Evolutionary conservation across 1,140 invertebrate species (phyloP).

Genomic region (Streblospio benedicti): DNA sequence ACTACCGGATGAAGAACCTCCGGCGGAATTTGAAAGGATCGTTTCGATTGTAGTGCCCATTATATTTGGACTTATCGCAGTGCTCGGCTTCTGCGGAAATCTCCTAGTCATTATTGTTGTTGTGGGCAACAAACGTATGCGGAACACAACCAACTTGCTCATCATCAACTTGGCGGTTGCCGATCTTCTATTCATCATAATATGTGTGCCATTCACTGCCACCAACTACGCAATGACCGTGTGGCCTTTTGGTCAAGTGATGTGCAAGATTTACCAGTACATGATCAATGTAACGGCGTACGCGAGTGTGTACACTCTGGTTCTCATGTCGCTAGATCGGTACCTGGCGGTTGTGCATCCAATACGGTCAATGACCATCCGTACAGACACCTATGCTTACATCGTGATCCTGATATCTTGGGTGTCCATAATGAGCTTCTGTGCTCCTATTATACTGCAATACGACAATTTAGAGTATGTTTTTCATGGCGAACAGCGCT

Average conservation of each 20-base stretch:
- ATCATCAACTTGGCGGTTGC: constrained; percentile 77
- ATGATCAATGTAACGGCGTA: constrained; percentile 69
- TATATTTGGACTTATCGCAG: constrained; percentile 76
- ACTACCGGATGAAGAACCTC: no score
- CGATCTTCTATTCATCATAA: constrained; percentile 86
- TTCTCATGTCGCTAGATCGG: constrained; percentile 88
- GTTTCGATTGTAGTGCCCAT: constrained; percentile 58
- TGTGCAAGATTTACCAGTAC: constrained; percentile 82
- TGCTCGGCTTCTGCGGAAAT: constrained; percentile 81
- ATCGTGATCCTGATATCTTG: constrained; percentile 62
- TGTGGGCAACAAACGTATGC: constrained; percentile 80
- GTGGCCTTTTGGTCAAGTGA: constrained; percentile 83
- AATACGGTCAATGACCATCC: constrained; percentile 73
- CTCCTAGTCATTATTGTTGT: constrained; percentile 72
- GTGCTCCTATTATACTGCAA: constrained; percentile 65
- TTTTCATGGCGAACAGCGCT: constrained; percentile 49
- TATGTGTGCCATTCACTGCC: constrained; percentile 71
- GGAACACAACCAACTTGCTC: constrained; percentile 79
- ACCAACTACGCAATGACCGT: constrained; percentile 42
- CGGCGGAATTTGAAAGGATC: constrained; percentile 19
- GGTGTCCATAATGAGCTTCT: constrained; percentile 63
- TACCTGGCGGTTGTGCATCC: constrained; percentile 92
- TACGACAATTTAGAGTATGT: constrained; percentile 59
- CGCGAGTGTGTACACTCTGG: constrained; percentile 85
- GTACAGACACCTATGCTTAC: constrained; percentile 76